Evolutionary conservation across 2,888 invertebrate genomes (phyloP), one percentile per base, ranked within the genome.

Genomic region (Drosophila percnosoma): DNA sequence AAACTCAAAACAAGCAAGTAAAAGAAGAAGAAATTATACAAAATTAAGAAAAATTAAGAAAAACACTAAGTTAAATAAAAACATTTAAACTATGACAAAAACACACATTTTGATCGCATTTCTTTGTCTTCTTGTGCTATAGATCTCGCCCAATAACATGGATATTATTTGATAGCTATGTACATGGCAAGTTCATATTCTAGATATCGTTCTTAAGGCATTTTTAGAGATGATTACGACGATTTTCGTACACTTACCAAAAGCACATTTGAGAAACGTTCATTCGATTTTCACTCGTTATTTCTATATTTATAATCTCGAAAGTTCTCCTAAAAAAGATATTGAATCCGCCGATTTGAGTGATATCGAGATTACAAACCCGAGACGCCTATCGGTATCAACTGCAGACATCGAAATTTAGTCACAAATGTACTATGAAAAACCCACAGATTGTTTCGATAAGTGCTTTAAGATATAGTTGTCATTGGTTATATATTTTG

Each of bases 11-110:
- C 21, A 45, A 69, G 54, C 66, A 68, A 73, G 62, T 66, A 70
- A 73, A 72, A 66, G 33, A 53, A 59, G 42, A 55, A 63, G 65
- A 67, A 65, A 68, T 45, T 64, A 67, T 72, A 71, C 42, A 62
- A 65, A 33, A 42, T 42, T 66, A 69, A 75, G 71, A 64, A 60
- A 45, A 79, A 79, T 74, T 66, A 69, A 75, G 71, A 64, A 60
- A 45, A 79, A 79, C 77, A 82, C 64, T 71, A 84, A 84, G 70
- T 82, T 83, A 80, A 83, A 84, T 82, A 80, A 82, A 83, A 83
- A 84, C 68, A 63, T 67, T 69, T 70, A 73, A 73, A 62, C 40
- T 49, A 65, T 55, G 45, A 66, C 33, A 69, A 73, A 52, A 54
- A 29, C 48, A 1, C 1, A 2, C 15, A 8, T 45, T 45, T 21